phyloP scores from a whole-genome alignment of 1,140 invertebrate species.

The Diabrotica virgifera region DNA sequence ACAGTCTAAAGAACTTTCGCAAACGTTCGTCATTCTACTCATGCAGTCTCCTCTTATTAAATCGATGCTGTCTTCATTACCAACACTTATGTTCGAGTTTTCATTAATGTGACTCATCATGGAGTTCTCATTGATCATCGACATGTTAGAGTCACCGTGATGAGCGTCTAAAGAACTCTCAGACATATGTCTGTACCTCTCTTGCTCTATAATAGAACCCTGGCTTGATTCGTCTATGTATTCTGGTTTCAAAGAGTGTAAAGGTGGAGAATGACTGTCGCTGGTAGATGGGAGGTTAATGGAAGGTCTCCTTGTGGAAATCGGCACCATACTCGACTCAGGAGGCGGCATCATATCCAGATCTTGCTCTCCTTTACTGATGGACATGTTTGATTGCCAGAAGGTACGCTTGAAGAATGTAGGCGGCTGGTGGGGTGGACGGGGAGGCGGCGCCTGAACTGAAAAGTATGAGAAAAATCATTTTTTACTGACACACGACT shows the following conservation, averaged over 20 bases:
- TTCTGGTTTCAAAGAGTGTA: conserved; percentile 63
- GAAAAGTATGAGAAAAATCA: conserved; percentile 43
- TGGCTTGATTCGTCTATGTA: conserved; percentile 68
- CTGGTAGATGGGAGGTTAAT: conserved; percentile 43
- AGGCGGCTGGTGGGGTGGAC: conserved; percentile 25
- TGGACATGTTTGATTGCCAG: conserved; percentile 39
- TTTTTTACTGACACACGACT: conserved; percentile 36
- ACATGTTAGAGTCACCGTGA: conserved; percentile 46
- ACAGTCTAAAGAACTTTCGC: conserved; percentile 33
- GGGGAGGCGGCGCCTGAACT: conserved; percentile 31
- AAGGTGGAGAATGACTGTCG: conserved; percentile 46
- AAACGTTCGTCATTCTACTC: conserved; percentile 15
- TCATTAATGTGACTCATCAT: conserved; percentile 45
- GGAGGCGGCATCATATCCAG: conserved; percentile 62
- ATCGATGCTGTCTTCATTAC: conserved; percentile 44
- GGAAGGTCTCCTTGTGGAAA: conserved; percentile 56
- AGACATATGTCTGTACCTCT: conserved; percentile 42
- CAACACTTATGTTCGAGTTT: conserved; percentile 50
- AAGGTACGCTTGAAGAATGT: conserved; percentile 46
- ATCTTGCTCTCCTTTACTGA: conserved; percentile 50
- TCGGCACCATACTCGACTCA: conserved; percentile 52
- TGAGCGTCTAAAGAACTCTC: conserved; percentile 49
- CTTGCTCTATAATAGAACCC: conserved; percentile 51
- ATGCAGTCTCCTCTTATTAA: conserved; percentile 36
- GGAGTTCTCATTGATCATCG: conserved; percentile 48